Percentiles rank a stretch among this genome's conserved stretches.
Evolutionary conservation across 2,888 invertebrate species (phyloP).

Genomic region (Athalia circularis): DNA sequence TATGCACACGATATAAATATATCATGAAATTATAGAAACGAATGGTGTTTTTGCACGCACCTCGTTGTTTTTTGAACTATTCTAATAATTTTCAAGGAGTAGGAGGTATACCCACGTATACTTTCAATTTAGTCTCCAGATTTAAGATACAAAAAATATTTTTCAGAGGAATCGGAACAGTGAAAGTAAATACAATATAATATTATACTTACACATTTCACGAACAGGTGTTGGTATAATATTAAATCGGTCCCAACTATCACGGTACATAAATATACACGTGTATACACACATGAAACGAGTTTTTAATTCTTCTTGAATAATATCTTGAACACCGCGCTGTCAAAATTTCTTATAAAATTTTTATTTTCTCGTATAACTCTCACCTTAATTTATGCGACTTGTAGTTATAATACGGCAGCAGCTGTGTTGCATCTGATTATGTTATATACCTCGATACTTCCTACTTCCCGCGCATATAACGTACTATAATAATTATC

Average conservation of each 20-base stretch:
- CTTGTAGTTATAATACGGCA: not conserved
- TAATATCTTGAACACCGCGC: not conserved
- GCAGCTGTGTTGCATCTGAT: not conserved
- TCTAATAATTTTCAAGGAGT: not conserved
- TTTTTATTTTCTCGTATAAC: conserved; percentile 25
- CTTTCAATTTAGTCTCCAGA: conserved; percentile 31
- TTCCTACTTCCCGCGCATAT: conserved; percentile 15
- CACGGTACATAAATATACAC: too few relatives aligned
- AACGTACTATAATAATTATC: not conserved
- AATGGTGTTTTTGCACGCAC: not conserved
- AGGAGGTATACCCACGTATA: not conserved
- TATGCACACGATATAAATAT: too few relatives aligned
- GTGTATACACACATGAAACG: conserved; percentile 18
- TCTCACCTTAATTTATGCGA: conserved; percentile 37
- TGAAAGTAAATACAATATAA: conserved; percentile 2
- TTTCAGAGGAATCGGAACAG: not conserved
- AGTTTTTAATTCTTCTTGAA: conserved; percentile 26
- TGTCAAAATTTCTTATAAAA: conserved; percentile 25
- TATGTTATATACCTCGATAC: conserved; percentile 9
- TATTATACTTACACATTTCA: not conserved
- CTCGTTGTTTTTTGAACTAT: conserved; percentile 6
- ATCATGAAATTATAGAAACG: not conserved
- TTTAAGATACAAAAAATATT: conserved; percentile 14
- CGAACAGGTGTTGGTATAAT: not conserved
- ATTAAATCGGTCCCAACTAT: not conserved